Evolutionary conservation across 2,113 vertebrate species (phyloP), one percentile per base, ranked within the genome.

Genomic region (Eleginops maclovinus): DNA sequence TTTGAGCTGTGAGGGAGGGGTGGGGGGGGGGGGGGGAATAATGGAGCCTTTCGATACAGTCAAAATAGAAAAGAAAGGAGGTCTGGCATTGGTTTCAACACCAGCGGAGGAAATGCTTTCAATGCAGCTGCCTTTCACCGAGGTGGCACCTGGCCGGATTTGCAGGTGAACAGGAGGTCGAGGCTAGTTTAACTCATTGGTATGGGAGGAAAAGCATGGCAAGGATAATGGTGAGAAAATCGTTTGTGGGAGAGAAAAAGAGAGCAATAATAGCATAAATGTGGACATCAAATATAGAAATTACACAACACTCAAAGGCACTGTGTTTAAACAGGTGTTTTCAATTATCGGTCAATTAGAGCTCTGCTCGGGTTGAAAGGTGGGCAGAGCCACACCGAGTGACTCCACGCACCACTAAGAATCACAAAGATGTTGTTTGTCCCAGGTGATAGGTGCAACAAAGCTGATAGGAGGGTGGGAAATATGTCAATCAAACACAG

Each of bases 121-220:
- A 86, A 84, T 83, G 91, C 87, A 90, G 84, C 77, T 93, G 92
- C 31, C 90, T 93, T 90, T 88, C 73, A 83, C 72, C 81, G 82
- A 75, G 64, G 84, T 75, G 55, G 79, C 92, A 92, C 89, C 93
- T 93, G 92, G 78, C 76, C 46, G 50, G 67, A 74, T 72, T 71
- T 28, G 19, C 75, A 82, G 84, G 87, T 79, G 80, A 84, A 82
- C 81, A 83, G 72, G 63, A 67, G 81, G 79, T 50, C 66, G 77
- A 74, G 81, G 83, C 89, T 86, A 87, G 79, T 72, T 88, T 56
- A 82, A 69, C 78, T 88, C 66, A 61, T 72, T 82, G 78, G 61
- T 81, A 72, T 55, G 74, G 79, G 77, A 81, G 53, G 12, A 40
- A 67, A 26, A 26, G 63, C 55, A 72, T 5, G 31, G 74, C 3